These are phyloP conservation scores for Halocynthia aurantium DNA, from an alignment of 23 tunicate species.

Conservation along the genomic window DNA sequence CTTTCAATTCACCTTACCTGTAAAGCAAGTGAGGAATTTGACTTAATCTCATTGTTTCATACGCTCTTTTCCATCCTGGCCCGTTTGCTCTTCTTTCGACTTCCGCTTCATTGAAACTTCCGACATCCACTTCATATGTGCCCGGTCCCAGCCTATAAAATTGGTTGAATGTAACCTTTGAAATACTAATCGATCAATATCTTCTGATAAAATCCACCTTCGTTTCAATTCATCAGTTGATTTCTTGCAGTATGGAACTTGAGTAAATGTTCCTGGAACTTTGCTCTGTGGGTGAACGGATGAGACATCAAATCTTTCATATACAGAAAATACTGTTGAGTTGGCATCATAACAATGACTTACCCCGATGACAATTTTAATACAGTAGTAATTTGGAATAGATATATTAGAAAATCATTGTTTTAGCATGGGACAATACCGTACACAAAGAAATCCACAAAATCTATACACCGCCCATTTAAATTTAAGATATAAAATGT, in stretches of 20 bases:
- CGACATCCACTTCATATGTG: constrained; percentile 52
- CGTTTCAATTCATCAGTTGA: constrained; percentile 58
- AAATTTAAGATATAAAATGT: background rate
- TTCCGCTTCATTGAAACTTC: constrained; percentile 54
- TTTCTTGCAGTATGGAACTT: constrained; percentile 76
- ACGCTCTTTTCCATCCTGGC: constrained; percentile 93
- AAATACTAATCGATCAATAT: background rate
- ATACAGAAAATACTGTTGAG: background rate
- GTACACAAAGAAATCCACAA: too few relatives aligned
- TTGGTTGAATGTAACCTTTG: background rate
- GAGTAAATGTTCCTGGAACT: constrained; percentile 82
- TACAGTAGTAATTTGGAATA: too few relatives aligned
- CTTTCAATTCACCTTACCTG: constrained; percentile 35
- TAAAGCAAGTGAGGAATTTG: constrained; percentile 90
- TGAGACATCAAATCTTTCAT: constrained; percentile 59
- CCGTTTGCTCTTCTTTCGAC: constrained; percentile 46
- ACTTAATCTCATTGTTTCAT: constrained; percentile 51
- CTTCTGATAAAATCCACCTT: constrained; percentile 14
- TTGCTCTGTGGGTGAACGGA: constrained; percentile 93
- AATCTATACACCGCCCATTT: background rate
- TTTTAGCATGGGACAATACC: too few relatives aligned
- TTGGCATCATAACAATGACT: background rate
- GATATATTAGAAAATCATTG: too few relatives aligned
- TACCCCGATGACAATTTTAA: too few relatives aligned
- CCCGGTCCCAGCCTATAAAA: constrained; percentile 65